Evolutionary conservation across 2,888 invertebrate genomes (phyloP).

Genomic region (Meteorus colon): DNA sequence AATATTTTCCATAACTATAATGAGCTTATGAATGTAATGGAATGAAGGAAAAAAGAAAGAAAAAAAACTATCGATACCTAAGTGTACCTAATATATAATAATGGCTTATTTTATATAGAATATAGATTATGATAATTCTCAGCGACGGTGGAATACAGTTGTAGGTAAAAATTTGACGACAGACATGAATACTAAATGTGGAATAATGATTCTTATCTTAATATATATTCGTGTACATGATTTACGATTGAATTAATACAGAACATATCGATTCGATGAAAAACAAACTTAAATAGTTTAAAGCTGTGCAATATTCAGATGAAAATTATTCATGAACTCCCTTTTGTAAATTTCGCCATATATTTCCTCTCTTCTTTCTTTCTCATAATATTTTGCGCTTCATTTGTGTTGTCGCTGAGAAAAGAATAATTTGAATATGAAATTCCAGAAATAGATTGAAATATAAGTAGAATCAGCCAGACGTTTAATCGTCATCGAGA

Average conservation of each 20-base stretch:
- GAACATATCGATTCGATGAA: background rate
- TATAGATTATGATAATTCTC: conserved; percentile 54
- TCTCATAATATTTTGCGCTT: background rate
- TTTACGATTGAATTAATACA: background rate
- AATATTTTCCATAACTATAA: conserved; percentile 69
- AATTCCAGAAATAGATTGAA: background rate
- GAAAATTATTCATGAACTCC: background rate
- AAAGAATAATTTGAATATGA: background rate
- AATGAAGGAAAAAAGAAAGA: conserved; percentile 55
- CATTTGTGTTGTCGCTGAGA: background rate
- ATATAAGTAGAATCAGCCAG: conserved; percentile 45
- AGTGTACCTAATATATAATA: conserved; percentile 70
- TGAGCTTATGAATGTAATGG: conserved; percentile 72
- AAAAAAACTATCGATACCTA: conserved; percentile 69
- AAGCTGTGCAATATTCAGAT: conserved; percentile 8
- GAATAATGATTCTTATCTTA: conserved; percentile 21
- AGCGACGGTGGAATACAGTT: conserved; percentile 37
- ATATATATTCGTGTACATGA: conserved; percentile 41
- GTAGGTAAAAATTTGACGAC: conserved; percentile 41
- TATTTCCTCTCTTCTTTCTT: conserved; percentile 51
- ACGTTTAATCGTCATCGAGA: conserved; percentile 61
- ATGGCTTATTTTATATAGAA: conserved; percentile 63
- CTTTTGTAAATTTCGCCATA: conserved; percentile 56
- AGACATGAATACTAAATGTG: conserved; percentile 40
- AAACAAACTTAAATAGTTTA: background rate